Evolutionary conservation across 2,888 invertebrate species (phyloP).

Genomic region (Euclidia mi): DNA sequence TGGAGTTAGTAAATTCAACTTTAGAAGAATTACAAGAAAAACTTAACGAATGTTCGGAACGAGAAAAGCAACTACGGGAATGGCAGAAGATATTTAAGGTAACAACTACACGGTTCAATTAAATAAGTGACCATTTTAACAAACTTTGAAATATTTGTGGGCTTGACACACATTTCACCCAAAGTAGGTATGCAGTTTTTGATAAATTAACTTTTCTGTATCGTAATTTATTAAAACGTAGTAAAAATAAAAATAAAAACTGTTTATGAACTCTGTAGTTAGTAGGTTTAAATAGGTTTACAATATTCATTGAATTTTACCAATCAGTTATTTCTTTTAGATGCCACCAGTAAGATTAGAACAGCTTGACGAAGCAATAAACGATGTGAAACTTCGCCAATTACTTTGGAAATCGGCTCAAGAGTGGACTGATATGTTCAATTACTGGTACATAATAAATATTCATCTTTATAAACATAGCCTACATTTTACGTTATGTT

Average conservation of each 20-base stretch:
- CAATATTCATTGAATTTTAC: no score
- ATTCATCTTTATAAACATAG: background rate
- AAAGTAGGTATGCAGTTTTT: no score
- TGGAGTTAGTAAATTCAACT: constrained; percentile 91
- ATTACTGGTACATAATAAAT: constrained; percentile 91
- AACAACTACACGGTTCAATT: background rate
- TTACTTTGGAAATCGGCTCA: constrained; percentile 94
- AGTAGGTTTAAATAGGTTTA: no score
- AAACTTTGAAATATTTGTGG: no score
- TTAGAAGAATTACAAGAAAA: constrained; percentile 91
- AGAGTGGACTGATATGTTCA: constrained; percentile 92
- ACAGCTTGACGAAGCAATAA: constrained; percentile 94
- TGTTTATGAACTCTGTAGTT: no score
- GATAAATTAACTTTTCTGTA: no score
- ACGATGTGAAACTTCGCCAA: constrained; percentile 94
- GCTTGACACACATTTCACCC: no score
- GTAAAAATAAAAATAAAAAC: no score
- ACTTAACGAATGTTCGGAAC: constrained; percentile 91
- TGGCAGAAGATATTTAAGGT: constrained; percentile 97
- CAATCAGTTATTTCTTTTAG: constrained; percentile 75
- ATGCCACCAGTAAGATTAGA: constrained; percentile 96
- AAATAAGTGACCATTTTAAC: no score
- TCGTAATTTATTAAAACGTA: no score
- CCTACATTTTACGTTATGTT: no score
- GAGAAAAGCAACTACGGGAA: constrained; percentile 93